These are phyloP conservation scores for Clarias platycephalus DNA, from an alignment of 2,797 vertebrate genomes.

Conservation along the genomic window DNA sequence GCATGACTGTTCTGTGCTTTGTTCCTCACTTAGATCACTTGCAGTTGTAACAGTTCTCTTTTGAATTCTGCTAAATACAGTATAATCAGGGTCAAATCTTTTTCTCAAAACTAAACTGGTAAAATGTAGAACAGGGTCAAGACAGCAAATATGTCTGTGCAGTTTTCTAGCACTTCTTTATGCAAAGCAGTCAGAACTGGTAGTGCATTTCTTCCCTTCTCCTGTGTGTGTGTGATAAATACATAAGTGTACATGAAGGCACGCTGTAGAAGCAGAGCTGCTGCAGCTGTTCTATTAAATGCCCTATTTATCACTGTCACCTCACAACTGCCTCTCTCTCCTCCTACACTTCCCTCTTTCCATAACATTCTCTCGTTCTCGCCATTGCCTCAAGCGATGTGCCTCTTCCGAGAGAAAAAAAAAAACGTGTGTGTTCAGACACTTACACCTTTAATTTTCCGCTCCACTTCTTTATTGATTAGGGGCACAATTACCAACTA, in stretches of 20 bases:
- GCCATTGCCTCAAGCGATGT: constrained; percentile 71
- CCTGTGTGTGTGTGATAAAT: constrained; percentile 49
- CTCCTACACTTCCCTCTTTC: constrained; percentile 64
- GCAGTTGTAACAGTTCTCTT: no score
- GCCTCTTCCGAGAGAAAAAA: constrained; percentile 60
- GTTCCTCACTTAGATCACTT: not conserved
- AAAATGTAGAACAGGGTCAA: constrained; percentile 40
- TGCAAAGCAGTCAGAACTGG: constrained; percentile 2
- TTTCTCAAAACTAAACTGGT: not conserved
- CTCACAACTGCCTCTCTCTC: constrained; percentile 68
- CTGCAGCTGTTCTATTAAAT: constrained; percentile 86
- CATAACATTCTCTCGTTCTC: constrained; percentile 42
- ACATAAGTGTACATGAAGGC: constrained; percentile 48
- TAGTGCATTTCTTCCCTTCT: constrained; percentile 24
- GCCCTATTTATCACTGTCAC: constrained; percentile 86
- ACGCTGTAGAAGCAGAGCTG: constrained; percentile 63
- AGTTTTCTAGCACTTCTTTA: constrained; percentile 8
- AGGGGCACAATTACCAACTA: constrained; percentile 83
- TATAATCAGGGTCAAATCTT: not conserved
- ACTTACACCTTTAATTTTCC: constrained; percentile 84
- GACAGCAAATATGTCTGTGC: constrained; percentile 13
- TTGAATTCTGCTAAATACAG: not conserved
- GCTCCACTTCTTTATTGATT: constrained; percentile 86
- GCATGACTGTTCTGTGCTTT: not conserved
- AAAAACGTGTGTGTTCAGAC: constrained; percentile 29